A percentile compares a stretch with the other conserved stretches of the same genome.
These are phyloP conservation scores for Carlito syrichta DNA, from an alignment of 2,113 vertebrate species.

Conservation along the genomic window DNA sequence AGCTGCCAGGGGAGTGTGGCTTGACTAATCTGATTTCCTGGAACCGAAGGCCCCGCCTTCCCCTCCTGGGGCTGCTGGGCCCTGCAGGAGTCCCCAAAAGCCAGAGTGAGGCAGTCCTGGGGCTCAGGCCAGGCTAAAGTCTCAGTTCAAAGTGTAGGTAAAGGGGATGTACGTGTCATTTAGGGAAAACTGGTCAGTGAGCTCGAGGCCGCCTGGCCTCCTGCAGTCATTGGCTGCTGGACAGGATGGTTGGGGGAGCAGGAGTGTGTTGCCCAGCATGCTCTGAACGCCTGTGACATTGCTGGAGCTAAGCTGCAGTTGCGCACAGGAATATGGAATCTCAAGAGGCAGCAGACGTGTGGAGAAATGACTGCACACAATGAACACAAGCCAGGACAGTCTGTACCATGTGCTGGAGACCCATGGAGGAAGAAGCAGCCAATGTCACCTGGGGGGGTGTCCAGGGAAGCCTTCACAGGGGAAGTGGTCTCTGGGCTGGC, in stretches of 20 bases:
- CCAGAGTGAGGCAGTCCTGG: conserved; percentile 1
- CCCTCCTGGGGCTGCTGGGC: conserved; percentile 13
- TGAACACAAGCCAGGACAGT: background rate
- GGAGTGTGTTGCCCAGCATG: background rate
- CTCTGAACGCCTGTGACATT: background rate
- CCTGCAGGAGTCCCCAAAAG: conserved; percentile 53
- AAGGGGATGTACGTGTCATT: background rate
- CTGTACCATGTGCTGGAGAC: background rate
- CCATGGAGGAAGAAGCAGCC: background rate
- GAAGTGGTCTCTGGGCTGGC: background rate
- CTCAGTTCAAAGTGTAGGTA: conserved; percentile 10
- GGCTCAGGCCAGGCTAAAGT: background rate
- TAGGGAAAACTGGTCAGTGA: background rate
- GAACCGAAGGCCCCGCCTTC: conserved; percentile 43
- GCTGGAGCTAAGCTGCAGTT: background rate
- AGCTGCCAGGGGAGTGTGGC: conserved; percentile 56
- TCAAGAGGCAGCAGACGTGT: background rate
- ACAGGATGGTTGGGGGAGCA: background rate
- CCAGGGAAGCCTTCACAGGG: background rate
- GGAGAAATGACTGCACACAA: background rate
- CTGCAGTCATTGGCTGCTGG: background rate
- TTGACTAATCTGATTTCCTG: conserved; percentile 63
- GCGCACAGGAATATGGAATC: background rate
- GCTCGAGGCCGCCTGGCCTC: background rate
- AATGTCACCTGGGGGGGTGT: background rate